Conservation (phyloP, 64 coral and sea anemone species). For the Stichodactyla helianthus region DNA sequence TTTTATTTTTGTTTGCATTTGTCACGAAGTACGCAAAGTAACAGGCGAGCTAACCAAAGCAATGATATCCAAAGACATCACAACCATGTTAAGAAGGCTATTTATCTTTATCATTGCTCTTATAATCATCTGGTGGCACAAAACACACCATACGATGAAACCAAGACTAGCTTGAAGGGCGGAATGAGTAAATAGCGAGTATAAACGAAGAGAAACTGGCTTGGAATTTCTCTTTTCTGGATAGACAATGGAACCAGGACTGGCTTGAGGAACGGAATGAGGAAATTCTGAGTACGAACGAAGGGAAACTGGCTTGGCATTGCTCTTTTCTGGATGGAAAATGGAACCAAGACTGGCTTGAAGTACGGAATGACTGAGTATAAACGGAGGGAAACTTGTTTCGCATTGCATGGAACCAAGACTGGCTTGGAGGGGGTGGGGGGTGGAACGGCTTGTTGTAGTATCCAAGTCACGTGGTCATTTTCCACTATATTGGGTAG, state of each 20-base stretch:
- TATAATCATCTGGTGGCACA: conserved; percentile 99
- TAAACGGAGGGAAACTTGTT: too few relatives aligned
- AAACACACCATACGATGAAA: conserved; percentile 77
- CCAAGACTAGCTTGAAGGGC: conserved; percentile 26
- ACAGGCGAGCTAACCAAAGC: conserved; percentile 65
- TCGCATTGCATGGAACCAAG: conserved; percentile 37
- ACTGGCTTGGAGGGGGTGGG: too few relatives aligned
- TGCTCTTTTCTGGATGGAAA: background rate
- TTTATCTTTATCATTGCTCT: conserved; percentile 87
- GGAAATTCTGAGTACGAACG: background rate
- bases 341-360: conserved; percentile 43
- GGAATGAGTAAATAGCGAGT: background rate
- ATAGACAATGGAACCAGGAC: conserved; percentile 40
- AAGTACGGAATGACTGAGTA: background rate
- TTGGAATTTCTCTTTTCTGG: too few relatives aligned
- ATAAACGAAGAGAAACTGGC: too few relatives aligned
- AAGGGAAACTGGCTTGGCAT: too few relatives aligned
- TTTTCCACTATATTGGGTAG: too few relatives aligned
- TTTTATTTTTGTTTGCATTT: conserved; percentile 87
- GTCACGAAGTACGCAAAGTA: conserved; percentile 89
- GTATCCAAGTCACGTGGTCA: too few relatives aligned
- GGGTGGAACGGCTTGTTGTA: too few relatives aligned
- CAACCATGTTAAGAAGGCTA: conserved; percentile 75
- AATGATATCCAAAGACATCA: conserved; percentile 79
- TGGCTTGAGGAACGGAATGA: background rate